Conservation (phyloP, 53 echinoderm and acorn worm species). For the Paracentrotus lividus region DNA sequence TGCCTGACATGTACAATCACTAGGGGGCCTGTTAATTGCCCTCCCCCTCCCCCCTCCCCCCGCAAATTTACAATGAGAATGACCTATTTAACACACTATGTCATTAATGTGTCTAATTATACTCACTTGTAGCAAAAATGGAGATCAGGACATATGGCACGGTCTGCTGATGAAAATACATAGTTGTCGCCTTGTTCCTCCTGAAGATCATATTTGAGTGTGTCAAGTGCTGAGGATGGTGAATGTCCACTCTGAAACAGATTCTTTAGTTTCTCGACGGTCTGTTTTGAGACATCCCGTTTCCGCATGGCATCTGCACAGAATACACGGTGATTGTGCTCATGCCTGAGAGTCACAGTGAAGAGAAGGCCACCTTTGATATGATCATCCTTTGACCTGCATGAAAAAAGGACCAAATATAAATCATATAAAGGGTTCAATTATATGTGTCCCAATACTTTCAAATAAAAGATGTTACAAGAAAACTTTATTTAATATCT, state of each 20-base stretch:
- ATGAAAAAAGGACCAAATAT: not conserved
- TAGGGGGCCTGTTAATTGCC: too few species aligned
- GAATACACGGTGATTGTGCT: not conserved
- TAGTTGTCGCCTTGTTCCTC: not conserved
- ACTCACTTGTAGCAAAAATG: not conserved
- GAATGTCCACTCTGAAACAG: slow-evolving; percentile 20
- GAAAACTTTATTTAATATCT: too few species aligned
- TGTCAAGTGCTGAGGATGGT: not conserved
- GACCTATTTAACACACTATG: too few species aligned
- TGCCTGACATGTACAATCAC: too few species aligned
- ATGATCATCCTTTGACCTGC: not conserved
- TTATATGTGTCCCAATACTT: too few species aligned
- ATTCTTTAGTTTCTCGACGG: not conserved
- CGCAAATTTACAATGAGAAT: too few species aligned
- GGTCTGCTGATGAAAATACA: not conserved
- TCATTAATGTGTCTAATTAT: too few species aligned
- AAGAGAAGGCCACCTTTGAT: slow-evolving; percentile 21
- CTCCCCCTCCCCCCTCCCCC: too few species aligned
- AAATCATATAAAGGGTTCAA: too few species aligned
- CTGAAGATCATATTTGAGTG: not conserved
- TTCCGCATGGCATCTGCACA: not conserved
- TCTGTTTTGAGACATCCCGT: not conserved
- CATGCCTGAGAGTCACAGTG: not conserved
- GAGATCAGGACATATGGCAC: not conserved
- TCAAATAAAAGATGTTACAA: too few species aligned